Evolutionary conservation across 2,113 vertebrate genomes (phyloP).

Genomic region (Brienomyrus longianalis): DNA sequence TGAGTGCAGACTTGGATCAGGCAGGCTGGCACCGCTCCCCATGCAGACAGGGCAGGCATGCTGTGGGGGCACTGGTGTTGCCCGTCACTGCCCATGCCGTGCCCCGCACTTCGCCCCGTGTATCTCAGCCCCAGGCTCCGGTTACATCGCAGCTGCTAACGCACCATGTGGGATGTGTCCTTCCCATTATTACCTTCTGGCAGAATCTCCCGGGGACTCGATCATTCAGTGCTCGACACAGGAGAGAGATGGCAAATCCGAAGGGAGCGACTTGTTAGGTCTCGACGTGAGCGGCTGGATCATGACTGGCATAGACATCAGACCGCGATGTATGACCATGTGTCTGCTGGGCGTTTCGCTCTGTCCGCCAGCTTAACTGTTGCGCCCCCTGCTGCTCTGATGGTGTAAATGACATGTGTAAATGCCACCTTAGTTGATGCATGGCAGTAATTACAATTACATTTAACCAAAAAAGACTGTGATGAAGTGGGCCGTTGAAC

Average conservation of each 20-base stretch:
- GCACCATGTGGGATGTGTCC: slow-evolving; percentile 44
- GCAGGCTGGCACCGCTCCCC: background rate
- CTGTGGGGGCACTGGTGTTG: slow-evolving; percentile 37
- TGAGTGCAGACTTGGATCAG: background rate
- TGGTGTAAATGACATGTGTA: background rate
- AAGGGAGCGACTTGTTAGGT: background rate
- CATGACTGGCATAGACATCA: background rate
- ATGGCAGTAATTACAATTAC: background rate
- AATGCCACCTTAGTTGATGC: background rate
- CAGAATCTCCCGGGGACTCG: slow-evolving; percentile 44
- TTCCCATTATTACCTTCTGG: slow-evolving; percentile 36
- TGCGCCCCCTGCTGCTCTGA: background rate
- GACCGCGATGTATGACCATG: background rate
- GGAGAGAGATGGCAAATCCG: slow-evolving; percentile 36
- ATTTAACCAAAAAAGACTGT: background rate
- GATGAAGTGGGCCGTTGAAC: background rate
- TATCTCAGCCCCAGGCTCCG: slow-evolving; percentile 40
- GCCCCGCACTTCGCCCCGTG: slow-evolving; percentile 37
- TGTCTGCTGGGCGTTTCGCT: background rate
- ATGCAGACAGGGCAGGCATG: slow-evolving; percentile 23
- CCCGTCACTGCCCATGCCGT: slow-evolving; percentile 31
- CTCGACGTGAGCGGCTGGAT: background rate
- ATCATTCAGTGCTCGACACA: slow-evolving; percentile 40
- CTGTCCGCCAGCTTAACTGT: background rate
- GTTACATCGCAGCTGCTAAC: slow-evolving; percentile 44